phyloP scores from a whole-genome alignment of 53 echinoderm and acorn worm genomes.

The Actinopyga echinites region DNA sequence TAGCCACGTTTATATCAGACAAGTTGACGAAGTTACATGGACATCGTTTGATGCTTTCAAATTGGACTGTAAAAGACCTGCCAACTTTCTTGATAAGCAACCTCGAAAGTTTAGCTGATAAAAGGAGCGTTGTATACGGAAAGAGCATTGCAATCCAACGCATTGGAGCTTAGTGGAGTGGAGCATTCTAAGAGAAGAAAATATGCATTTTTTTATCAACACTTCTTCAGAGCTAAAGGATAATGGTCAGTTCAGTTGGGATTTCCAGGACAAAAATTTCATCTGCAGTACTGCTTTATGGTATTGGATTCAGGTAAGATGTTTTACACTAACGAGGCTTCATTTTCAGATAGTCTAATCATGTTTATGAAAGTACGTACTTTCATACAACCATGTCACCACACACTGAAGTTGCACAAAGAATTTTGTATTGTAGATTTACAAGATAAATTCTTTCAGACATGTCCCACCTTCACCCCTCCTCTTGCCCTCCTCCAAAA shows the following conservation, averaged over 20 bases:
- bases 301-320: slow-evolving; percentile 24
- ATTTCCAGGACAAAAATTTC: slow-evolving; percentile 26
- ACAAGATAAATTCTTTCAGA: too few species aligned
- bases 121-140: neutral
- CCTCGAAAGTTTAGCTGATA: neutral
- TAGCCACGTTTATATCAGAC: slow-evolving; percentile 33
- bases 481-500: too few species aligned
- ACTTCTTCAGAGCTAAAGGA: slow-evolving; percentile 28
- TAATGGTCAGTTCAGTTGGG: slow-evolving; percentile 28
- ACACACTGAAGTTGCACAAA: too few species aligned
- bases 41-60: slow-evolving; percentile 28
- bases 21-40: slow-evolving; percentile 42
- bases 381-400: too few species aligned
- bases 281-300: slow-evolving; percentile 49
- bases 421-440: too few species aligned
- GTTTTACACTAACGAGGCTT: too few species aligned
- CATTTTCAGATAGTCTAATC: too few species aligned
- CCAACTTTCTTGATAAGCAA: slow-evolving; percentile 49
- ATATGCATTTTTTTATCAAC: slow-evolving; percentile 29
- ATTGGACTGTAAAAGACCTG: slow-evolving; percentile 38
- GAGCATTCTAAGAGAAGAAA: slow-evolving; percentile 39
- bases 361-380: too few species aligned
- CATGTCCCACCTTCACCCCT: too few species aligned
- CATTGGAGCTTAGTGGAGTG: slow-evolving; percentile 46
- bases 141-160: slow-evolving; percentile 39